phyloP scores from a whole-genome alignment of 2,113 vertebrate genomes.

The Fregata magnificens region DNA sequence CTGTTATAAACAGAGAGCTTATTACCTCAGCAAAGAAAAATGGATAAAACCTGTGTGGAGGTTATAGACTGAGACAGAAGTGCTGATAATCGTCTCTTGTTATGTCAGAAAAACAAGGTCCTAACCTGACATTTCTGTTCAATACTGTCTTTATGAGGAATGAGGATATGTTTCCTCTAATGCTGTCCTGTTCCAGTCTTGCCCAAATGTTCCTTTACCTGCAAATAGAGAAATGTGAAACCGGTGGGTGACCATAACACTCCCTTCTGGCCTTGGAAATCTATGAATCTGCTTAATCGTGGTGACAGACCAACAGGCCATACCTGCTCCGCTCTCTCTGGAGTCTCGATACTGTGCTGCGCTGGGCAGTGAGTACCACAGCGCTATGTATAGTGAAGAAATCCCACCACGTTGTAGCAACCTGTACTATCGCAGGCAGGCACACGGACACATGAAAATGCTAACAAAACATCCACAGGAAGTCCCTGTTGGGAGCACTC shows the following conservation, averaged over 20 bases:
- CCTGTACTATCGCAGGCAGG: background rate
- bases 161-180: background rate
- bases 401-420: background rate
- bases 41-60: background rate
- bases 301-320: background rate
- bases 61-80: background rate
- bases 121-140: background rate
- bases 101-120: background rate
- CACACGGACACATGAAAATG: background rate
- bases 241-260: background rate
- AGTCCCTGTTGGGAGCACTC: background rate
- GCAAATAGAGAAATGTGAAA: background rate
- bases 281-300: background rate
- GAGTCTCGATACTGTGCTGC: background rate
- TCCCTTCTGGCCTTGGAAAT: background rate
- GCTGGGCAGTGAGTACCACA: background rate
- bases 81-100: background rate
- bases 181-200: background rate
- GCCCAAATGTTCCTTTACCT: background rate
- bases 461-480: background rate
- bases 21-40: background rate
- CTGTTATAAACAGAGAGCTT: background rate
- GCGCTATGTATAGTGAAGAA: background rate
- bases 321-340: background rate
- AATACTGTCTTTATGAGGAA: background rate